Percentiles rank a stretch among this genome's conserved stretches.
Conservation (phyloP, 2,888 invertebrate species). For the Gandaritis pyraliata region DNA sequence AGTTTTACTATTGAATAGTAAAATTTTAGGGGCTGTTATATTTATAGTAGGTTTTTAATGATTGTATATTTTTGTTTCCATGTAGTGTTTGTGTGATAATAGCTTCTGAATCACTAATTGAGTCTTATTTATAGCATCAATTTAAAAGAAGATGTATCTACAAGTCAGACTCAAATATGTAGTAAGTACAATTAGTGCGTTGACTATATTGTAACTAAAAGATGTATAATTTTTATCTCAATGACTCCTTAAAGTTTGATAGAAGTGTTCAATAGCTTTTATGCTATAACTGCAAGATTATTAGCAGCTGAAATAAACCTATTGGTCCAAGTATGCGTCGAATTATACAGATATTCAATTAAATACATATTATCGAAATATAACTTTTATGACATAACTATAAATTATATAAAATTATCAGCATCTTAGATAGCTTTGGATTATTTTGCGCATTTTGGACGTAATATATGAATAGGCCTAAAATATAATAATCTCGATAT, state of each 20-base stretch:
- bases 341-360: conserved; percentile 37
- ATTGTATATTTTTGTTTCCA: conserved; percentile 79
- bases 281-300: conserved; percentile 15
- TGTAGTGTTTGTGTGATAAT: conserved; percentile 49
- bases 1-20: conserved; percentile 81
- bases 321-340: conserved; percentile 40
- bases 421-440: conserved; percentile 46
- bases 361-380: conserved; percentile 28
- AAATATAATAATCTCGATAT: conserved; percentile 66
- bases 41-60: conserved; percentile 70
- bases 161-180: conserved; percentile 5
- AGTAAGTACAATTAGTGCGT: conserved; percentile 7
- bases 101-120: conserved; percentile 15
- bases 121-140: conserved; percentile 6
- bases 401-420: conserved; percentile 34
- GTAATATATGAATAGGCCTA: conserved; percentile 67
- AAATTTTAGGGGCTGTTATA: conserved; percentile 80
- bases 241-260: conserved; percentile 17
- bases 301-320: conserved; percentile 35
- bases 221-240: conserved; percentile 11
- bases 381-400: conserved; percentile 30
- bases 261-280: conserved; percentile 29
- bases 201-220: conserved; percentile 3
- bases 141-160: neutral
- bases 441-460: conserved; percentile 56